These are phyloP conservation scores for Helicoverpa assulta DNA, from an alignment of 2,888 invertebrate species.

Conservation along the genomic window DNA sequence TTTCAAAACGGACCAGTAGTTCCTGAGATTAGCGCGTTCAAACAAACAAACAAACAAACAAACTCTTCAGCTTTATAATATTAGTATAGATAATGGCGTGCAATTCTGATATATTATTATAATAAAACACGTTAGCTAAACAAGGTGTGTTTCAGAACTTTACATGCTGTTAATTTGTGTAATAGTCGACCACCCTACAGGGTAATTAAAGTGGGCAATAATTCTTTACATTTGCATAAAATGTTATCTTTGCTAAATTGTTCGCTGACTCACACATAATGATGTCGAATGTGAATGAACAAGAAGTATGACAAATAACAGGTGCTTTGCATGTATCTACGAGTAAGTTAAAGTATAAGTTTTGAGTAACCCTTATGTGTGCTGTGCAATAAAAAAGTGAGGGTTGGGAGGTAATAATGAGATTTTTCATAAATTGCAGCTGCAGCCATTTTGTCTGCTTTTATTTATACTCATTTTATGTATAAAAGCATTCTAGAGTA, in stretches of 20 bases:
- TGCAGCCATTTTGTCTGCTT: no score
- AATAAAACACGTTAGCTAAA: conserved; percentile 52
- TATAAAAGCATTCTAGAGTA: no score
- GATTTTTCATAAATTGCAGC: no score
- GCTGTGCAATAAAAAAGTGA: not conserved
- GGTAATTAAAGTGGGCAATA: conserved; percentile 51
- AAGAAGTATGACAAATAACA: not conserved
- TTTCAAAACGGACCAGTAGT: no score
- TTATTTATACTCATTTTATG: no score
- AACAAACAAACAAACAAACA: no score
- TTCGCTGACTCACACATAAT: conserved; percentile 35
- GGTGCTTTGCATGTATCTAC: not conserved
- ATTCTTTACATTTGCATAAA: conserved; percentile 61
- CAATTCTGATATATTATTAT: conserved; percentile 62
- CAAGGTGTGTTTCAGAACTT: conserved; percentile 62
- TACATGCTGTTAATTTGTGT: conserved; percentile 70
- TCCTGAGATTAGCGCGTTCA: no score
- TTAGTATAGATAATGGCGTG: conserved; percentile 65
- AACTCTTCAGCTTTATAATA: no score
- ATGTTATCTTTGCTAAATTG: conserved; percentile 49
- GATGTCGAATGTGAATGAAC: conserved; percentile 1
- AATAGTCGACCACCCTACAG: conserved; percentile 61
- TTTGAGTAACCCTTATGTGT: not conserved
- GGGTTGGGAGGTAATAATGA: no score
- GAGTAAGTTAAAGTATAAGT: not conserved